A percentile compares a stretch with the other conserved stretches of the same genome.
phyloP scores from a whole-genome alignment of 2,113 vertebrate species.

The Myxocyprinus asiaticus region DNA sequence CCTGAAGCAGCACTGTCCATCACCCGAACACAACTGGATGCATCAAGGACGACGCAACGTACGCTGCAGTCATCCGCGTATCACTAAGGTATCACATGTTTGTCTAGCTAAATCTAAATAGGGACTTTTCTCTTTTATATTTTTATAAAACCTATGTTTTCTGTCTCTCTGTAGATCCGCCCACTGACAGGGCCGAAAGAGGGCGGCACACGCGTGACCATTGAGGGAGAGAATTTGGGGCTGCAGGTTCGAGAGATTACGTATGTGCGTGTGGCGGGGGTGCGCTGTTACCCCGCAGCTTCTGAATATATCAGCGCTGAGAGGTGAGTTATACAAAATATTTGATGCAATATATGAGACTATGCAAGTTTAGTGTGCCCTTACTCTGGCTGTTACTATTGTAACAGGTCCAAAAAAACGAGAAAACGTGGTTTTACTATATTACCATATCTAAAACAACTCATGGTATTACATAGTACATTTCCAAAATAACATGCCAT shows the following conservation, averaged over 20 bases:
- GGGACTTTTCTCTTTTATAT: too few species aligned
- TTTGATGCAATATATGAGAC: too few species aligned
- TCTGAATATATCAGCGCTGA: constrained; percentile 84
- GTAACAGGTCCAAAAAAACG: too few species aligned
- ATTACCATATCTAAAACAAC: too few species aligned
- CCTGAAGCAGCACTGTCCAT: constrained; percentile 79
- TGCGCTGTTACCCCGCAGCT: constrained; percentile 80
- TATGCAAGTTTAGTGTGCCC: too few species aligned
- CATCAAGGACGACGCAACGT: constrained; percentile 81
- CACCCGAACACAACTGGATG: constrained; percentile 86
- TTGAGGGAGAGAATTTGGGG: constrained; percentile 86
- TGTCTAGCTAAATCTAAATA: too few species aligned
- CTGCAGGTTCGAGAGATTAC: constrained; percentile 83
- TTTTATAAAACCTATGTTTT: too few species aligned
- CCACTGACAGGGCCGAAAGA: constrained; percentile 86
- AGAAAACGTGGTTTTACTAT: too few species aligned
- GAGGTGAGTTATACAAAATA: constrained; percentile 69
- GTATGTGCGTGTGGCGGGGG: constrained; percentile 84
- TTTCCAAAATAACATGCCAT: too few species aligned
- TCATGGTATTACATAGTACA: too few species aligned
- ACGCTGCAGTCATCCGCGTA: constrained; percentile 85
- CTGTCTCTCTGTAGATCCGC: constrained; percentile 72
- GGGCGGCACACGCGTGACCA: constrained; percentile 84
- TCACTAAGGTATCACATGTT: constrained; percentile 66
- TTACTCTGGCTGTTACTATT: too few species aligned